Evolutionary conservation across 2,113 vertebrate genomes (phyloP).

Genomic region (Gambusia holbrooki): DNA sequence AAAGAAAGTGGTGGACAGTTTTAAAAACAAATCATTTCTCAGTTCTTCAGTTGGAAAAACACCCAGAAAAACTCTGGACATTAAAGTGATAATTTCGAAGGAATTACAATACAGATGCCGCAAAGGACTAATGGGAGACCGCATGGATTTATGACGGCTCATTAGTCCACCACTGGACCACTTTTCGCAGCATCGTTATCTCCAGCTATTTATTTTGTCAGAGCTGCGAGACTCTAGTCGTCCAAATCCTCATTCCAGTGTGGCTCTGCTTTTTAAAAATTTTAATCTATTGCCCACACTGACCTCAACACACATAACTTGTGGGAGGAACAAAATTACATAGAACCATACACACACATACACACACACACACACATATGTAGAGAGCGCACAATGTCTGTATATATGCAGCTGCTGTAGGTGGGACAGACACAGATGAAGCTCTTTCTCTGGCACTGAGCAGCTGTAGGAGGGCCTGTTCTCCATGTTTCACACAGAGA

Average conservation of each 20-base stretch:
- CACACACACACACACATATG: conserved; percentile 14
- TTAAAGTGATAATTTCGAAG: conserved; percentile 31
- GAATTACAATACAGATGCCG: conserved; percentile 15
- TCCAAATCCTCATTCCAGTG: conserved; percentile 48
- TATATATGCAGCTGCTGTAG: conserved; percentile 41
- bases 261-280: conserved; percentile 57
- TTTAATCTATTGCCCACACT: conserved; percentile 64
- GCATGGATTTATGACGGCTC: conserved; percentile 38
- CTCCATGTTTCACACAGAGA: conserved; percentile 79
- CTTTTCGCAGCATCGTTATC: conserved; percentile 11
- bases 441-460: conserved; percentile 33
- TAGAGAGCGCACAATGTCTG: conserved; percentile 37
- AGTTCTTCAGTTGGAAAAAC: conserved; percentile 20
- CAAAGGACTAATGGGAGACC: conserved; percentile 39
- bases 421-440: conserved; percentile 60
- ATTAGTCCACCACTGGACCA: conserved; percentile 43
- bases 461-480: conserved; percentile 75
- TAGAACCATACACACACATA: conserved; percentile 15
- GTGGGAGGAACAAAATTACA: conserved; percentile 75
- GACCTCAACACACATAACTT: conserved; percentile 65
- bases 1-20: conserved; percentile 8
- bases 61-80: conserved; percentile 15
- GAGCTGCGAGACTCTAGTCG: conserved; percentile 34
- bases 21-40: conserved; percentile 25
- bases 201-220: conserved; percentile 12